Conservation (phyloP, 2,113 vertebrate genomes). For the Oreochromis tanganicae region DNA sequence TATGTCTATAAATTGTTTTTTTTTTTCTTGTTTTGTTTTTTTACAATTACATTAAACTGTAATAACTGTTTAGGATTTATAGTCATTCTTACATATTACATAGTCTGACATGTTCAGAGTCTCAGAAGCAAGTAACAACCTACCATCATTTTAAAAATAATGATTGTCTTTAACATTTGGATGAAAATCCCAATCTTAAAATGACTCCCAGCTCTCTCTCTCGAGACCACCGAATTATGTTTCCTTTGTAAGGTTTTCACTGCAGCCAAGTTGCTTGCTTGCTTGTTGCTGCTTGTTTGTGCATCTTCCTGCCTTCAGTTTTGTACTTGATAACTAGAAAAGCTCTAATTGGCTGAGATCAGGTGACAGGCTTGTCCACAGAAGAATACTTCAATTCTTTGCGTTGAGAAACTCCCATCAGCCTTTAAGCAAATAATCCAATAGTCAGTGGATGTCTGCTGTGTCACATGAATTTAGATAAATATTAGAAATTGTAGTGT, state of each 20-base stretch:
- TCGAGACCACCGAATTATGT: not conserved
- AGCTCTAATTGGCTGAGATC: not conserved
- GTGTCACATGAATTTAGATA: not conserved
- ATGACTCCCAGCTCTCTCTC: not conserved
- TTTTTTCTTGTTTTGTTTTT: no score
- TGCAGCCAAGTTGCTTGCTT: not conserved
- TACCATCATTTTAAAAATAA: not conserved
- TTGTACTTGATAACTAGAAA: not conserved
- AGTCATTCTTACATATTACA: no score
- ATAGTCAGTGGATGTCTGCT: not conserved
- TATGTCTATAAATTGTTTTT: not conserved
- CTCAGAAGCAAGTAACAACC: not conserved
- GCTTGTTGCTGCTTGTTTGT: not conserved
- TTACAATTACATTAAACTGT: not conserved
- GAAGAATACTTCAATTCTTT: not conserved
- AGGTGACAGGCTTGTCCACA: not conserved
- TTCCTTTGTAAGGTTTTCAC: not conserved
- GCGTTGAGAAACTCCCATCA: not conserved
- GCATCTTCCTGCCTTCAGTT: not conserved
- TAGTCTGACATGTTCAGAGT: not conserved
- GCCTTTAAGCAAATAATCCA: not conserved
- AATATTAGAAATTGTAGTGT: not conserved
- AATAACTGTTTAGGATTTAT: no score
- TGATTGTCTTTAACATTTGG: not conserved
- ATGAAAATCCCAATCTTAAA: not conserved